phyloP scores from a whole-genome alignment of 2,888 invertebrate species.

The Hirtodrosophila histrioides region DNA sequence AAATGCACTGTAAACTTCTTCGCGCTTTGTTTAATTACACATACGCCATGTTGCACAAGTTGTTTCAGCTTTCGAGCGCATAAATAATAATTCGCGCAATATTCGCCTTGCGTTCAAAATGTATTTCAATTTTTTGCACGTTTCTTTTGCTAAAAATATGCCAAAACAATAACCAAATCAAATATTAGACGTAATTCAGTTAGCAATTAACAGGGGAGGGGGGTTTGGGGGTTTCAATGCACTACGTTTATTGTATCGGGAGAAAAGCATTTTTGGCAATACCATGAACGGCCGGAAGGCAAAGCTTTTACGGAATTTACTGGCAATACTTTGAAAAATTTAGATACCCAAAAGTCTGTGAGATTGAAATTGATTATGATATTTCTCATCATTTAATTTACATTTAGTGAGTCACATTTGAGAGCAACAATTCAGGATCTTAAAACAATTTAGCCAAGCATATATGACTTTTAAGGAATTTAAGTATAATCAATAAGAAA shows the following conservation, averaged over 20 bases:
- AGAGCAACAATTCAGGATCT: too few relatives aligned
- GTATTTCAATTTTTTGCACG: slow-evolving; percentile 14
- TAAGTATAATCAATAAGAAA: too few relatives aligned
- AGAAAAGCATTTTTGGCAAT: slow-evolving; percentile 1
- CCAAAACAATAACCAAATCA: slow-evolving; percentile 7
- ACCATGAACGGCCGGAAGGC: not conserved
- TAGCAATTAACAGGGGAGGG: not conserved
- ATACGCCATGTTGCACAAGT: slow-evolving; percentile 34
- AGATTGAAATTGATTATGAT: not conserved
- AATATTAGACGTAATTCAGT: slow-evolving; percentile 15
- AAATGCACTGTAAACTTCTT: slow-evolving; percentile 1
- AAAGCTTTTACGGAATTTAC: not conserved
- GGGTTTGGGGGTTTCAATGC: not conserved
- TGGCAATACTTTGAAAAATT: not conserved
- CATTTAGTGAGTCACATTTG: too few relatives aligned
- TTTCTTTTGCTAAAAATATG: slow-evolving; percentile 32
- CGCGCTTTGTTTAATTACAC: slow-evolving; percentile 4
- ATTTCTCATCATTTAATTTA: too few relatives aligned
- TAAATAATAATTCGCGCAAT: not conserved
- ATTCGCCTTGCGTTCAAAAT: not conserved
- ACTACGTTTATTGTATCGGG: not conserved
- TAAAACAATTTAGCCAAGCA: too few relatives aligned
- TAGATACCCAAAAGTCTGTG: not conserved
- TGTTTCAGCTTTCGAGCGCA: slow-evolving; percentile 5
- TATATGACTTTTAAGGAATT: too few relatives aligned